Conservation (phyloP, 2,113 vertebrate genomes). For the Spheniscus mendiculus region DNA sequence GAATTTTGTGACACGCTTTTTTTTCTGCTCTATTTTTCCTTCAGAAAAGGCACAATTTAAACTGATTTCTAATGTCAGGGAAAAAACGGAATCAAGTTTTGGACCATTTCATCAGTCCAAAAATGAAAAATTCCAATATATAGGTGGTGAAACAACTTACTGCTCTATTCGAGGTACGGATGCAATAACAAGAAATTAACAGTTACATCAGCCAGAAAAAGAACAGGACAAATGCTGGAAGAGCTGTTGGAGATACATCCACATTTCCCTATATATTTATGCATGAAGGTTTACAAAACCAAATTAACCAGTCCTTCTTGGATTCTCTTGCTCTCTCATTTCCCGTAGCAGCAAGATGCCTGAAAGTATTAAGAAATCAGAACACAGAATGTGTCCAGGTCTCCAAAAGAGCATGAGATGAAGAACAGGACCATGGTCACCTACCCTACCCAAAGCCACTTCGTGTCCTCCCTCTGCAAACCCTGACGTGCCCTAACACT, state of each 20-base stretch:
- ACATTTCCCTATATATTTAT: neutral
- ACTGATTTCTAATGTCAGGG: neutral
- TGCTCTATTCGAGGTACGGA: neutral
- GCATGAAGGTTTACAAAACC: neutral
- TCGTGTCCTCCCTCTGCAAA: fast-evolving
- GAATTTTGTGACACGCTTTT: neutral
- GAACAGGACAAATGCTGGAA: neutral
- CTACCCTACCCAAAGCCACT: neutral
- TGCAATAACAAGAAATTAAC: neutral
- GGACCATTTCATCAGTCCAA: neutral
- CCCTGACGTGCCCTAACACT: neutral
- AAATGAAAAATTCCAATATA: neutral
- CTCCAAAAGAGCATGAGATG: neutral
- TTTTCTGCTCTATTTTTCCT: neutral
- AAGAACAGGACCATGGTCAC: neutral
- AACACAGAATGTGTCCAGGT: neutral
- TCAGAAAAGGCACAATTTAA: neutral
- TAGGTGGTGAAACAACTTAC: neutral
- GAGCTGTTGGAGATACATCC: neutral
- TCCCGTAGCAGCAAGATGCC: neutral
- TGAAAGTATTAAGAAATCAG: neutral
- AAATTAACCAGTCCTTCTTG: neutral
- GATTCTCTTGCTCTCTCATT: neutral
- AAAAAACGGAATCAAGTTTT: neutral
- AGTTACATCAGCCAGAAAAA: neutral